Percentiles rank a stretch among this genome's conserved stretches.
These are phyloP conservation scores for Tenthredo distinguenda DNA, from an alignment of 2,888 invertebrate genomes.

Conservation along the genomic window DNA sequence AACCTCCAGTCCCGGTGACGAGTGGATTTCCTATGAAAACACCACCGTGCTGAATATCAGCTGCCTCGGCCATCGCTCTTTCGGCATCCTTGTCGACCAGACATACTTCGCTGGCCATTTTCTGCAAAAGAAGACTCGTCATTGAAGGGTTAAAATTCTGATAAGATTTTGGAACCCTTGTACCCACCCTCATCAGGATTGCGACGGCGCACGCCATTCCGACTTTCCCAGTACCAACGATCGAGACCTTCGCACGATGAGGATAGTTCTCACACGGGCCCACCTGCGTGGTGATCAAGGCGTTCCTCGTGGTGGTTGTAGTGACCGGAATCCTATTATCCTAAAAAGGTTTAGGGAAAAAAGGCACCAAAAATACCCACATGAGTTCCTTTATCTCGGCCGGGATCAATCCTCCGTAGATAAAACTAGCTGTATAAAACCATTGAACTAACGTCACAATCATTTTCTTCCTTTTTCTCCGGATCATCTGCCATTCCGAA, in stretches of 20 bases:
- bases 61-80: conserved; percentile 81
- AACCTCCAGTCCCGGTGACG: conserved; percentile 74
- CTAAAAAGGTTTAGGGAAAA: conserved; percentile 52
- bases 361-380: background rate
- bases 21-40: conserved; percentile 79
- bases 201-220: conserved; percentile 81
- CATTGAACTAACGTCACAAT: conserved; percentile 49
- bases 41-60: conserved; percentile 82
- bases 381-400: conserved; percentile 44
- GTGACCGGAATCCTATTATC: conserved; percentile 63
- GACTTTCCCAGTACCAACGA: conserved; percentile 77
- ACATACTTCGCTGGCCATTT: conserved; percentile 79
- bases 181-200: conserved; percentile 80
- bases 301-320: conserved; percentile 70
- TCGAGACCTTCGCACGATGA: conserved; percentile 70
- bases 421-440: conserved; percentile 21
- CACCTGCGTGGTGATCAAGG: conserved; percentile 69
- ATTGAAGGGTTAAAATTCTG: background rate
- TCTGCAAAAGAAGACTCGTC: conserved; percentile 67
- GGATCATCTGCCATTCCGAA: conserved; percentile 44
- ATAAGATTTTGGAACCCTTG: conserved; percentile 54
- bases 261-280: conserved; percentile 68
- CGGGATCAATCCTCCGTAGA: conserved; percentile 40
- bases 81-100: conserved; percentile 80
- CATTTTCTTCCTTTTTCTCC: conserved; percentile 37